Conservation (phyloP, 35 echinoderm and acorn worm genomes). For the Lytechinus variegatus region DNA sequence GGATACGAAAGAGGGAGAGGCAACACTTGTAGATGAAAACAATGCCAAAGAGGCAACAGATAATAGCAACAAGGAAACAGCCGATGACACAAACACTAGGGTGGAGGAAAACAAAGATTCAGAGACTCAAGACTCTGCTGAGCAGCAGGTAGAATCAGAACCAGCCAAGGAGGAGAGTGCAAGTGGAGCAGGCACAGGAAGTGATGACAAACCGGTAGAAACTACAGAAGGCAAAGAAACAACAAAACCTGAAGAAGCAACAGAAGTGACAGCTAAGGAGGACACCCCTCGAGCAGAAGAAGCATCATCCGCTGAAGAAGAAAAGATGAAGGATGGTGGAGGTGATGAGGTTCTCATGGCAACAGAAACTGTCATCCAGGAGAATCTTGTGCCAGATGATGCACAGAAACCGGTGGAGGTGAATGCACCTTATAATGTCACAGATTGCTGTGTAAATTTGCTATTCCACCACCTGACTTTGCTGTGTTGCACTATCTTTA, state of each 20-base stretch:
- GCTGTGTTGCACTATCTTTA: neutral
- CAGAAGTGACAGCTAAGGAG: conserved; percentile 43
- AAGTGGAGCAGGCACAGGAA: neutral
- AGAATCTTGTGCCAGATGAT: neutral
- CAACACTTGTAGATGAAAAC: neutral
- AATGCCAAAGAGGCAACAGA: neutral
- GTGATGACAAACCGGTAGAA: neutral
- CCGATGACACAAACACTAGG: neutral
- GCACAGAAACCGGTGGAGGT: conserved; percentile 17
- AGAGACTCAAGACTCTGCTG: neutral
- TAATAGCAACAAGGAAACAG: neutral
- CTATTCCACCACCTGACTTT: neutral
- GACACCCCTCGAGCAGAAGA: conserved; percentile 33
- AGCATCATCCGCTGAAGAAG: conserved; percentile 46
- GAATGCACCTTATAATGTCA: conserved; percentile 3
- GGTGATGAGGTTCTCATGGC: neutral
- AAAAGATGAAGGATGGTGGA: conserved; percentile 24
- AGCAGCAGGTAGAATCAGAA: neutral
- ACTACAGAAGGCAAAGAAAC: neutral
- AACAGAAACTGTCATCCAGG: neutral
- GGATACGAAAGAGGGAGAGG: neutral
- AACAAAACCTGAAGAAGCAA: neutral
- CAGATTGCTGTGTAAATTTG: neutral
- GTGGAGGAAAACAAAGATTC: neutral
- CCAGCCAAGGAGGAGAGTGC: neutral